Evolutionary conservation across 2,797 vertebrate species (phyloP).

Genomic region (Spinus pinus): DNA sequence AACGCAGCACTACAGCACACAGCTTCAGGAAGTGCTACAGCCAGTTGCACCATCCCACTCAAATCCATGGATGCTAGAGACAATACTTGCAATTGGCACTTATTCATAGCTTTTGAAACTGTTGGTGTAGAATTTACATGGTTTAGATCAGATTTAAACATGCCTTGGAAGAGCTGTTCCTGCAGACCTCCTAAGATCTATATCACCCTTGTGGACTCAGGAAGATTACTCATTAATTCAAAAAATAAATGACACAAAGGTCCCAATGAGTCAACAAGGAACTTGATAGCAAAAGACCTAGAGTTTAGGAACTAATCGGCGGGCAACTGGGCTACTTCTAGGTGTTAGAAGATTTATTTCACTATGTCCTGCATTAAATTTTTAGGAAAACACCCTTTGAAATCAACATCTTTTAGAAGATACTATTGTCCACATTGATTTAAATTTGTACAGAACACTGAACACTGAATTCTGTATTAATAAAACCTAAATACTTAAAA

Average conservation of each 20-base stretch:
- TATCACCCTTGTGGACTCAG: neutral
- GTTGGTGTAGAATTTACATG: neutral
- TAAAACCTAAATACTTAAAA: neutral
- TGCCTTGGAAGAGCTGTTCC: neutral
- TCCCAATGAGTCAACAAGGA: neutral
- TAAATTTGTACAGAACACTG: neutral
- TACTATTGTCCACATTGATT: neutral
- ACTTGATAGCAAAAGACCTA: neutral
- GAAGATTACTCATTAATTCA: neutral
- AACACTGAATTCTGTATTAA: neutral
- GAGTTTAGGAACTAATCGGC: neutral
- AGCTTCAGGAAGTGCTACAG: neutral
- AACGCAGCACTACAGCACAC: neutral
- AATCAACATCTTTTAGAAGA: neutral
- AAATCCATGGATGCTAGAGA: neutral
- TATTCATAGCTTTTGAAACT: neutral
- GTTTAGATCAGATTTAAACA: neutral
- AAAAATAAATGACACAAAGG: neutral
- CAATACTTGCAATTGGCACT: fast-evolving
- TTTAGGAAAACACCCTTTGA: neutral
- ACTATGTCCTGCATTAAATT: neutral
- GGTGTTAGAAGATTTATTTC: neutral
- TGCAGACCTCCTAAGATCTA: neutral
- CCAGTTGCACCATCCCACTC: neutral
- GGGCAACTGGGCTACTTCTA: neutral